Evolutionary conservation across 2,797 vertebrate species (phyloP).

Genomic region (Cirrhinus molitorella): DNA sequence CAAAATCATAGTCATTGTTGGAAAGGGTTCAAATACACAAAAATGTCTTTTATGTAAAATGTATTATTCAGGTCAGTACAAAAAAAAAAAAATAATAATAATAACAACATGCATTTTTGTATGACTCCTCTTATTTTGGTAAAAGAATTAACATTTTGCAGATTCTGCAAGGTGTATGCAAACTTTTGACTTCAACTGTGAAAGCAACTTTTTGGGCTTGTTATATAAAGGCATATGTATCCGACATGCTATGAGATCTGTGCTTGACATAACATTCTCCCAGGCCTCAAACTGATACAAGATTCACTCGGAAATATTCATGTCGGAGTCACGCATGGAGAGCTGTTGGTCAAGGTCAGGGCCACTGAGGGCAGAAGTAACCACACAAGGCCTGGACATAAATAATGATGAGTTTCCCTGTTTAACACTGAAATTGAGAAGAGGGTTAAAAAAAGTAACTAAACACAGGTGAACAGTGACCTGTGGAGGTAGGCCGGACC

Average conservation of each 20-base stretch:
- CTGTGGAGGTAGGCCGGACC: constrained; percentile 12
- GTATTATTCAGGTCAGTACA: too few species aligned
- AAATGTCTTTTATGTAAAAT: too few species aligned
- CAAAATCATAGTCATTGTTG: too few species aligned
- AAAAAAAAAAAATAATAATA: too few species aligned
- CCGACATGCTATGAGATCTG: not conserved
- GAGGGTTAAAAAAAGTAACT: constrained; percentile 32
- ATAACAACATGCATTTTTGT: too few species aligned
- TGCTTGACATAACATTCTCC: not conserved
- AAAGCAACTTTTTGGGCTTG: not conserved
- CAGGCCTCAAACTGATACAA: not conserved
- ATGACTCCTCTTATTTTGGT: too few species aligned
- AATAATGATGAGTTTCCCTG: constrained; percentile 40
- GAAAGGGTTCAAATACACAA: too few species aligned
- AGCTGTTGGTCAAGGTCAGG: constrained; percentile 5
- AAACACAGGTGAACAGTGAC: constrained; percentile 15
- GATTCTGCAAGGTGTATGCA: too few species aligned
- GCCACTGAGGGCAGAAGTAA: constrained; percentile 23
- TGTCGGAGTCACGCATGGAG: not conserved
- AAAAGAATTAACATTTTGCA: too few species aligned
- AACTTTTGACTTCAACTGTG: too few species aligned
- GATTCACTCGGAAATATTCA: not conserved
- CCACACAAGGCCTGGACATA: constrained; percentile 38
- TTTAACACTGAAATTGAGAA: constrained; percentile 46
- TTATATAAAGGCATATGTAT: not conserved